Base-by-base conservation (phyloP, 2,797 vertebrate species). In the Sebastes iracundus region DNA sequence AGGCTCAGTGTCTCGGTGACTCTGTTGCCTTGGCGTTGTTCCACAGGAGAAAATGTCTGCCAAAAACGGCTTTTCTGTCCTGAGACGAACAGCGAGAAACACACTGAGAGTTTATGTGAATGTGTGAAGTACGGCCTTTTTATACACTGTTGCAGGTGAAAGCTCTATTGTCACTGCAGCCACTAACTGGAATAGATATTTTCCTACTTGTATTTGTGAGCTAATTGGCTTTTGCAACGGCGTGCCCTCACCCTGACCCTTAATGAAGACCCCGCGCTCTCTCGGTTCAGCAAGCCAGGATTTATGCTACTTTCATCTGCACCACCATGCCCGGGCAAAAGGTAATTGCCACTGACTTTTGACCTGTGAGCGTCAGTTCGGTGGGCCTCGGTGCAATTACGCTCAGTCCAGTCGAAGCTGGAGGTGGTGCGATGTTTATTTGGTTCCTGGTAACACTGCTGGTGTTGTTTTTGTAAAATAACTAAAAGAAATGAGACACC, bases 221-320 rank as follows among this genome's bases (percentile, higher is more conserved):
- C 80, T 92, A 92, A 93, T 91, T 91, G 86, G 83, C 86, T 92
- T 91, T 89, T 83, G 84, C 67, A 82, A 75, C 82, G 73, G 69
- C 55, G 72, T 68, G 82, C 60, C 72, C 79, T 86, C 72, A 46
- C 72, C 23, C 53, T 89, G 87, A 91, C 88, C 90, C 64, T 42
- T 18, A 76, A 62, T 72, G 79, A 87, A 81, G 82, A 86, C 72
- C 68, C 32, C 5, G 7, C 60, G 69, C 52, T 66, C 35, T 74
- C 65, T 49, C 46, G 18, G 65, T 85, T 61, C 66, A 74, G 59
- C 33, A 32, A 82, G 42, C 46, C 71, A 23, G 77, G 61, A 90
- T 90, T 85, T 85, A 81, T 75, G 82, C 35, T 63, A 69, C 65
- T 81, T 77, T 82, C 79, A 82, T 75, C 64, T 64, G 74, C 35